A percentile compares a stretch with the other conserved stretches of the same genome.
Evolutionary conservation across 2,113 vertebrate species (phyloP).

Genomic region (Gnathonemus longibarbis): DNA sequence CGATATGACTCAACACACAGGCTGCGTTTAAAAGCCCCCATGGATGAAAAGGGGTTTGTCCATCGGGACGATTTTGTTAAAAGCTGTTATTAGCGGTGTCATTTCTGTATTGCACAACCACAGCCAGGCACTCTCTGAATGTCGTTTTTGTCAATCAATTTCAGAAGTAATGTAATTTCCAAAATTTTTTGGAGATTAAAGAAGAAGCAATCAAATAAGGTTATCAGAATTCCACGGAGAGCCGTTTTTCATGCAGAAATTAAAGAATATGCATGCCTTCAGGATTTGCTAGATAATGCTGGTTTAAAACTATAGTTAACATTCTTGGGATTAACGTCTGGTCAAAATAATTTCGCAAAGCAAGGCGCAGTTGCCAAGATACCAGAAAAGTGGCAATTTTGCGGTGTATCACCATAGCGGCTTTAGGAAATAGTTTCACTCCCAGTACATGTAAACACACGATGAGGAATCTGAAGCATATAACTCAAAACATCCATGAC

Average conservation of each 20-base stretch:
- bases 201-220: background rate
- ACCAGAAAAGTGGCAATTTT: background rate
- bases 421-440: background rate
- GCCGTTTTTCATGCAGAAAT: background rate
- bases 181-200: background rate
- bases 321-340: background rate
- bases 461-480: background rate
- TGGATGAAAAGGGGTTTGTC: background rate
- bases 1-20: background rate
- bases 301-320: background rate
- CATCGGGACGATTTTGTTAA: background rate
- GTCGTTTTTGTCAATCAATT: background rate
- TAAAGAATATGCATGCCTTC: background rate
- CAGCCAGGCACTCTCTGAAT: background rate
- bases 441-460: background rate
- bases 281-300: background rate
- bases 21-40: background rate
- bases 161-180: slow-evolving; percentile 4
- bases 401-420: background rate
- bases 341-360: background rate
- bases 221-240: background rate
- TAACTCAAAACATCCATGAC: background rate
- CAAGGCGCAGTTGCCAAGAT: background rate
- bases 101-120: background rate
- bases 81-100: background rate